A percentile compares a stretch with the other conserved stretches of the same genome.
Conservation (phyloP, 2,888 invertebrate genomes). For the Acanthosepion lycidas region DNA sequence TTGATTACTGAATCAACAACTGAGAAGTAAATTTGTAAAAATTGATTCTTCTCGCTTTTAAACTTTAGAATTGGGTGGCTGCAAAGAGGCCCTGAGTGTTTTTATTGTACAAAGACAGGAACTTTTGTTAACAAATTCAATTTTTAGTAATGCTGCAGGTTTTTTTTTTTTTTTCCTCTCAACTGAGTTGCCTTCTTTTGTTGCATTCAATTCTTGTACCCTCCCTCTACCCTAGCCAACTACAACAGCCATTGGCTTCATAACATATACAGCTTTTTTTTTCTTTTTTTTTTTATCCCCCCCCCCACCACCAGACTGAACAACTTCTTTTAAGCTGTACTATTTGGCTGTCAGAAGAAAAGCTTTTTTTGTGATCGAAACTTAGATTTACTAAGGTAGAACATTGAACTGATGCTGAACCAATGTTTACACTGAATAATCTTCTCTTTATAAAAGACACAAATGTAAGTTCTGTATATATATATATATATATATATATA, state of each 20-base stretch:
- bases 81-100: background rate
- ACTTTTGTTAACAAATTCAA: background rate
- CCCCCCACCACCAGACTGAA: background rate
- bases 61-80: background rate
- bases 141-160: background rate
- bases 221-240: background rate
- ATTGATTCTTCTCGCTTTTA: background rate
- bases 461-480: background rate
- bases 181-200: background rate
- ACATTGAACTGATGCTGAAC: background rate
- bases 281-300: rapidly evolving
- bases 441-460: background rate
- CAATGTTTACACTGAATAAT: background rate
- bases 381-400: background rate
- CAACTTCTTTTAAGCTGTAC: background rate
- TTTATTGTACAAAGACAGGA: background rate
- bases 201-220: background rate
- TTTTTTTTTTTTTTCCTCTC: no score
- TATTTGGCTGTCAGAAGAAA: background rate
- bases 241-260: background rate
- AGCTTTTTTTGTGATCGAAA: background rate
- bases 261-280: background rate
- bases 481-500: no score
- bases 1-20: no score
- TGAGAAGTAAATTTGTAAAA: background rate